phyloP scores from a whole-genome alignment of 2,113 vertebrate species.

The Podocnemis expansa region DNA sequence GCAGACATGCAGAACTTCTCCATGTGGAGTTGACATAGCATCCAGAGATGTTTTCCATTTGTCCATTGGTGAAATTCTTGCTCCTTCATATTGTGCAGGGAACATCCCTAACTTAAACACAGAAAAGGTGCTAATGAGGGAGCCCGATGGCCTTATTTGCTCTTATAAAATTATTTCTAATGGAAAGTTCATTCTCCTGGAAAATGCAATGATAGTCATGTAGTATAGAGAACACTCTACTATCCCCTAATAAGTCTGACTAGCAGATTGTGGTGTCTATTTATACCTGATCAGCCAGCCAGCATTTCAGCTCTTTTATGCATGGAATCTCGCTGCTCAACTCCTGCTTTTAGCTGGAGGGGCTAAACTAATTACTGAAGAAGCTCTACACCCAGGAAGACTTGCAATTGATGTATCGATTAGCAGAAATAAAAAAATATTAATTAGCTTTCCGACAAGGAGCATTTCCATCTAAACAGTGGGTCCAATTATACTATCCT shows the following conservation, averaged over 20 bases:
- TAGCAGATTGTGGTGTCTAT: constrained; percentile 38
- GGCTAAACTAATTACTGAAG: constrained; percentile 51
- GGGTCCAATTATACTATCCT: background rate
- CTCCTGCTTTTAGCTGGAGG: constrained; percentile 25
- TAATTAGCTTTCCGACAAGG: background rate
- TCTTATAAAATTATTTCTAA: constrained; percentile 12
- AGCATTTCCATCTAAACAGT: background rate
- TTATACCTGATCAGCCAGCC: constrained; percentile 39
- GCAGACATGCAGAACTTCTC: background rate
- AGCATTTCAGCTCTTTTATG: constrained; percentile 27
- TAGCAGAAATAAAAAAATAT: background rate
- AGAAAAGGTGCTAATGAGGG: constrained; percentile 32
- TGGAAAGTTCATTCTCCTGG: constrained; percentile 51
- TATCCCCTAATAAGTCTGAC: constrained; percentile 54
- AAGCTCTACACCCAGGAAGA: background rate
- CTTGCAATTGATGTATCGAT: background rate
- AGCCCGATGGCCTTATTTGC: constrained; percentile 48
- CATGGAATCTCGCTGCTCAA: constrained; percentile 16
- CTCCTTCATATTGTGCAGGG: background rate
- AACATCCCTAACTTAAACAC: constrained; percentile 33
- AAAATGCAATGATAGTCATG: constrained; percentile 55
- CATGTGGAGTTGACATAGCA: too few species aligned
- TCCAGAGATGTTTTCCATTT: background rate
- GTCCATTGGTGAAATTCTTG: constrained; percentile 1
- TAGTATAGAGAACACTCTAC: constrained; percentile 28